Conservation (phyloP, 2,113 vertebrate genomes). For the Puffinus mauretanicus region DNA sequence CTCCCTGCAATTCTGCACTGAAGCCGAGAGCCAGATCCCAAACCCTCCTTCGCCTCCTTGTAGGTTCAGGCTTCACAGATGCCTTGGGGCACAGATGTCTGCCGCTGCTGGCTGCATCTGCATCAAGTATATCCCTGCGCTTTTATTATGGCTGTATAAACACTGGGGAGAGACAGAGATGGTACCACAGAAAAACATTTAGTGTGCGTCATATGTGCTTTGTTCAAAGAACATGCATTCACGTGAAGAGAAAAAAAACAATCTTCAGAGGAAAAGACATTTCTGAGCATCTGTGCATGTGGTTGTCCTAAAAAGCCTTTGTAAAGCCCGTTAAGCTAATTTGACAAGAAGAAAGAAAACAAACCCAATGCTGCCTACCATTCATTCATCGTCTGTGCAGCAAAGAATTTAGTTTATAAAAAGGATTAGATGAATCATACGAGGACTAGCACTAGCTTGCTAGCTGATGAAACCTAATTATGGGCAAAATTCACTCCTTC, state of each 20-base stretch:
- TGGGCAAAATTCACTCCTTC: not conserved
- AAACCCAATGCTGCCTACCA: not conserved
- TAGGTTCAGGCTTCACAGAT: not conserved
- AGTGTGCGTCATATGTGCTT: fast-evolving
- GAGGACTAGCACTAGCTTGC: not conserved
- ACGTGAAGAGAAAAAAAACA: not conserved
- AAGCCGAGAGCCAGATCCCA: not conserved
- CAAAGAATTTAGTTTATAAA: not conserved
- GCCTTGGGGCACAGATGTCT: not conserved
- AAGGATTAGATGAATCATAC: not conserved
- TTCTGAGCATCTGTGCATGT: not conserved
- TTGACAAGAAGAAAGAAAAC: not conserved
- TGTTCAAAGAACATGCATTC: fast-evolving
- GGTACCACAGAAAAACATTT: not conserved
- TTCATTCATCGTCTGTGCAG: not conserved
- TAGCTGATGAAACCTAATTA: not conserved
- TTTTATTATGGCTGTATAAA: fast-evolving
- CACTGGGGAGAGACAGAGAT: not conserved
- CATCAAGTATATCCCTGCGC: not conserved
- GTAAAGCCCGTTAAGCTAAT: not conserved
- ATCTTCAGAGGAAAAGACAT: not conserved
- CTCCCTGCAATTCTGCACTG: not conserved
- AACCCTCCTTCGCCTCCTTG: not conserved
- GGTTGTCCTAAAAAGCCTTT: not conserved
- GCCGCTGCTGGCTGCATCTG: not conserved